phyloP scores from a whole-genome alignment of 2,797 vertebrate genomes.

The Poecilia gillii region DNA sequence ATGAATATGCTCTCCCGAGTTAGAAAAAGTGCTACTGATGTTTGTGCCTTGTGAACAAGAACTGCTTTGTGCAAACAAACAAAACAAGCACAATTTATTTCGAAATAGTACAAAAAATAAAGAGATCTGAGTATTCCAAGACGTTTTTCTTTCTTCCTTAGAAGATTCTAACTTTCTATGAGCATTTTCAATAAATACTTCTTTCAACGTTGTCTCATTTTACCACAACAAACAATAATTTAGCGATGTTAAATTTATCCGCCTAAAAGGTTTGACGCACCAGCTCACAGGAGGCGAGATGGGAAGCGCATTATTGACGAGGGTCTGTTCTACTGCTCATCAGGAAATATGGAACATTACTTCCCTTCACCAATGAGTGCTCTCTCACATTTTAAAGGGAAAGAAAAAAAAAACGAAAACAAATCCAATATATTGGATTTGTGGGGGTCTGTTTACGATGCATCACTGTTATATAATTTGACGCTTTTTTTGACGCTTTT shows the following conservation, averaged over 20 bases:
- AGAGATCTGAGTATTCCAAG: background rate
- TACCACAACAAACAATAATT: slow-evolving; percentile 28
- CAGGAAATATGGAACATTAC: slow-evolving; percentile 77
- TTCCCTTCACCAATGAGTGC: slow-evolving; percentile 70
- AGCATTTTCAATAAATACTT: slow-evolving; percentile 28
- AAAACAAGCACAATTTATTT: background rate
- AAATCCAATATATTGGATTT: slow-evolving; percentile 72
- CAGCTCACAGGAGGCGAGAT: slow-evolving; percentile 67
- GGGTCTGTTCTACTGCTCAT: slow-evolving; percentile 65
- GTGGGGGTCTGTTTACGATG: slow-evolving; percentile 66
- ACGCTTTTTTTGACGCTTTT: slow-evolving; percentile 28
- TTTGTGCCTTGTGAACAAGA: background rate
- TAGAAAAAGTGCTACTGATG: background rate
- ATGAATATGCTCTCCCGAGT: background rate
- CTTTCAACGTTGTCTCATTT: slow-evolving; percentile 40
- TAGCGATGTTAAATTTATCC: slow-evolving; percentile 69
- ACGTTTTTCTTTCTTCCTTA: background rate
- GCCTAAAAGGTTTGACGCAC: slow-evolving; percentile 71
- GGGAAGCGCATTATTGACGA: slow-evolving; percentile 73
- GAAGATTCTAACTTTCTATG: slow-evolving; percentile 15
- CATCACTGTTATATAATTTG: slow-evolving; percentile 65
- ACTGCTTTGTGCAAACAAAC: background rate
- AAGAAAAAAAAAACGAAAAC: slow-evolving; percentile 38
- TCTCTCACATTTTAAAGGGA: slow-evolving; percentile 68
- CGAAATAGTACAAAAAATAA: background rate